Conservation (phyloP, 2,113 vertebrate genomes). For the Amblyornis subalaris region DNA sequence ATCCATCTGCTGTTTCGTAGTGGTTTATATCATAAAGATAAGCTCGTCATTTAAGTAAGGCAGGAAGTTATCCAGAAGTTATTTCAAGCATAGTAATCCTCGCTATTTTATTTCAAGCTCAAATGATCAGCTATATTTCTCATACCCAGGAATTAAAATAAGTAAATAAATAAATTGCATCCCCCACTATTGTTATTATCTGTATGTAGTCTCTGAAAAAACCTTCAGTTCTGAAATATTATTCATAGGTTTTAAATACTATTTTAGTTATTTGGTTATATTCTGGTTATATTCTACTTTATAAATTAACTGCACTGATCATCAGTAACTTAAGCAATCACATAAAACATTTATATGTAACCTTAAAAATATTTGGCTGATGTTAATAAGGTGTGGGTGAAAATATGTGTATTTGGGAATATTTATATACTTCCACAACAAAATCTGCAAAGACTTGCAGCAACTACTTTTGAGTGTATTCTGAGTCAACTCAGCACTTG, state of each 20-base stretch:
- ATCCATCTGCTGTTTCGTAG: neutral
- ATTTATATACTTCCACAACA: neutral
- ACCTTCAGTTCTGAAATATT: neutral
- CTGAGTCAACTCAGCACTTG: neutral
- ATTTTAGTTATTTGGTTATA: neutral
- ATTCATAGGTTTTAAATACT: neutral
- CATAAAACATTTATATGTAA: neutral
- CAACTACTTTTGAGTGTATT: neutral
- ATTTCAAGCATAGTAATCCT: neutral
- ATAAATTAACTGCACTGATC: neutral
- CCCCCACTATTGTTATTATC: neutral
- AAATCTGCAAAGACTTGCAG: neutral
- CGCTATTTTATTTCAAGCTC: neutral
- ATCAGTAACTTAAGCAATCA: neutral
- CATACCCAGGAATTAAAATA: neutral
- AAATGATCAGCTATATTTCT: neutral
- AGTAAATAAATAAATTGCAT: neutral
- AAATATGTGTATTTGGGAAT: neutral
- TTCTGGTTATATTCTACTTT: neutral
- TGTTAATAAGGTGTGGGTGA: neutral
- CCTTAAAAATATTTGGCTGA: neutral
- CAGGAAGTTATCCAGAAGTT: neutral
- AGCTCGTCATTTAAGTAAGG: neutral
- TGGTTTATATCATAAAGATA: neutral
- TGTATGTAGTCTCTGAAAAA: neutral